Base-by-base conservation (phyloP, 2,113 vertebrate species). In the Trematocara marginatum region DNA sequence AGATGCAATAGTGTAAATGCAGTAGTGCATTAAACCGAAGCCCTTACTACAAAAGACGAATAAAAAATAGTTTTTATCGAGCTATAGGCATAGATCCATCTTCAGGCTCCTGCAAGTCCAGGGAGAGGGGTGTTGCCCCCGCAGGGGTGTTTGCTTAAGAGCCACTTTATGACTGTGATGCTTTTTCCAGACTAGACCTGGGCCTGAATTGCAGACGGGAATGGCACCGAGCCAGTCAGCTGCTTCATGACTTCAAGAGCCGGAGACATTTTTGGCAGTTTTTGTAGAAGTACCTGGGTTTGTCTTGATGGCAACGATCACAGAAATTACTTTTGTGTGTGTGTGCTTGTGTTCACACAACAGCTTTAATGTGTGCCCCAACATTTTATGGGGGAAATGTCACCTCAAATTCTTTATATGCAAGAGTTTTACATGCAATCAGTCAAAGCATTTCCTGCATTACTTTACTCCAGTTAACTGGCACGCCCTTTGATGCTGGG, bases 161-260 rank as follows among this genome's bases (percentile, higher is more conserved):
- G 80, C 88, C 64, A 86, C 82, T 96, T 96, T 95, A 95, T 85
- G 90, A 85, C 57, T 87, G 10, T 96, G 95, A 96, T 96, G 92
- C 86, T 87, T 96, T 96, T 96, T 94, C 94, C 95, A 96, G 95
- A 94, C 88, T 82, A 86, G 90, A 89, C 49, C 66, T 79, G 71
- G 18, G 61, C 8, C 85, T 90, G 88, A 91, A 93, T 85, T 31
- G 56, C 91, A 94, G 88, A 92, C 83, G 47, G 54, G 79, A 89
- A 88, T 69, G 81, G 93, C 89, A 35, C 35, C 5, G 82, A 85
- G 93, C 92, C 90, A 93, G 52, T 20, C 29, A 79, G 82, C 86
- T 91, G 84, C 84, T 89, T 82, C 88, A 84, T 78, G 64, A 87
- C 88, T 90, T 78, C 23, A 78, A 76, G 34, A 80, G 83, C 84